Percentiles rank a stretch among this genome's conserved stretches.
phyloP scores from a whole-genome alignment of 1,140 invertebrate genomes.

The Meteorus sp. region DNA sequence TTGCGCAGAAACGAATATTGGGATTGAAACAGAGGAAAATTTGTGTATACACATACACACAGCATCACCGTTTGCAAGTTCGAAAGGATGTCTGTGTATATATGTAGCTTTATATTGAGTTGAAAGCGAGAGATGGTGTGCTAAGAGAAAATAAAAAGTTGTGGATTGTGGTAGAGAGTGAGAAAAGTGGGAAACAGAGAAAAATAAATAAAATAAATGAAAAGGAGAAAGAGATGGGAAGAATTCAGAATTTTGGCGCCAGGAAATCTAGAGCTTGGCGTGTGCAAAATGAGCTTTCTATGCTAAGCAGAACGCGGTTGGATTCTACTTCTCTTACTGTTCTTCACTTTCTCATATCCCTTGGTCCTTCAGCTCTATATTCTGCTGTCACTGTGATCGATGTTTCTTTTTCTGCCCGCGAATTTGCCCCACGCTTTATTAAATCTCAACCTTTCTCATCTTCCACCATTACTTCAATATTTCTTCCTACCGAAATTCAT shows the following conservation, averaged over 20 bases:
- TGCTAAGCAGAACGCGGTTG: constrained; percentile 31
- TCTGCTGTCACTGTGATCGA: constrained; percentile 9
- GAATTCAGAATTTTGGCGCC: constrained; percentile 29
- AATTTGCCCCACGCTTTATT: too few species aligned
- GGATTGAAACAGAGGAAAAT: neutral
- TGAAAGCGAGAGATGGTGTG: too few species aligned
- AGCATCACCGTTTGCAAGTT: too few species aligned
- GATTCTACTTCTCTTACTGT: too few species aligned
- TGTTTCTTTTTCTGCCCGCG: constrained; percentile 16
- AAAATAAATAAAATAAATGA: neutral
- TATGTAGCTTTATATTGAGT: too few species aligned
- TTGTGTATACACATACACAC: neutral
- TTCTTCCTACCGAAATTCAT: too few species aligned
- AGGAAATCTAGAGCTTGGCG: constrained; percentile 12
- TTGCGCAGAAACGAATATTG: neutral
- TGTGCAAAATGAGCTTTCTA: constrained; percentile 26
- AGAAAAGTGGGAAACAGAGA: neutral
- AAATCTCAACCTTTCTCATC: too few species aligned
- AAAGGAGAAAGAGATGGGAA: too few species aligned
- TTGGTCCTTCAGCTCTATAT: neutral
- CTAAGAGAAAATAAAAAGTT: neutral
- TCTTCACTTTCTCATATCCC: constrained; percentile 27
- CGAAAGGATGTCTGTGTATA: too few species aligned
- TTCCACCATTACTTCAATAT: too few species aligned
- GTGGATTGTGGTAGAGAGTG: neutral